phyloP scores from a whole-genome alignment of 2,888 invertebrate species.

The Melanostoma scalare region DNA sequence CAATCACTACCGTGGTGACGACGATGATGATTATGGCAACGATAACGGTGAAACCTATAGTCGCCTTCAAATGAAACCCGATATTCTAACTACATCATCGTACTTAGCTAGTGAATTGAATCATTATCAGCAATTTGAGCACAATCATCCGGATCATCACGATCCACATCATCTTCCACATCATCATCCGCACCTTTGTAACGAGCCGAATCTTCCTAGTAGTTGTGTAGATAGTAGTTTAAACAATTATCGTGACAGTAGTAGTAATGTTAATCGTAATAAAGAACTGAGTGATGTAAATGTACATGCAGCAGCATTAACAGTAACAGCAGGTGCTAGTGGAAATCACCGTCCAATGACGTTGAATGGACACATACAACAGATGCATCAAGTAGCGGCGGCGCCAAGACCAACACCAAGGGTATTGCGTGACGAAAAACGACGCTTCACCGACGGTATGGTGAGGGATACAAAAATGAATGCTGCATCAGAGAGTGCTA shows the following conservation, averaged over 20 bases:
- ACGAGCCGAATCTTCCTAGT: constrained; percentile 69
- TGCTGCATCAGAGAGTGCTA: constrained; percentile 33
- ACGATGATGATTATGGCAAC: constrained; percentile 48
- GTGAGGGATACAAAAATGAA: constrained; percentile 59
- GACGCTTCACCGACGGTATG: constrained; percentile 75
- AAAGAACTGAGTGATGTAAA: constrained; percentile 62
- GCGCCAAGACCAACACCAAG: constrained; percentile 67
- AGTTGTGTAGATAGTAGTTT: constrained; percentile 72
- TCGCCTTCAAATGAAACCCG: constrained; percentile 68
- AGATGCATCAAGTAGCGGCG: constrained; percentile 35
- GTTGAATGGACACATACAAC: constrained; percentile 69
- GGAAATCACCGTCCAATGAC: constrained; percentile 60
- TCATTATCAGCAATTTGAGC: constrained; percentile 65
- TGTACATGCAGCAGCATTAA: constrained; percentile 11
- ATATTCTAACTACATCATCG: constrained; percentile 62
- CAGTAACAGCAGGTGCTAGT: constrained; percentile 40
- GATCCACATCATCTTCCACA: constrained; percentile 42
- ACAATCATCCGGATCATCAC: constrained; percentile 58
- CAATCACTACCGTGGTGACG: constrained; percentile 69
- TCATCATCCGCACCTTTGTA: constrained; percentile 53
- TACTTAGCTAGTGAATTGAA: constrained; percentile 70
- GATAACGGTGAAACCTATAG: constrained; percentile 47
- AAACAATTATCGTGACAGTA: constrained; percentile 72
- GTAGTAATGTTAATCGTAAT: constrained; percentile 66
- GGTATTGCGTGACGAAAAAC: constrained; percentile 74